Conservation (phyloP, 1,140 invertebrate genomes). For the Saccostrea cuccullata region DNA sequence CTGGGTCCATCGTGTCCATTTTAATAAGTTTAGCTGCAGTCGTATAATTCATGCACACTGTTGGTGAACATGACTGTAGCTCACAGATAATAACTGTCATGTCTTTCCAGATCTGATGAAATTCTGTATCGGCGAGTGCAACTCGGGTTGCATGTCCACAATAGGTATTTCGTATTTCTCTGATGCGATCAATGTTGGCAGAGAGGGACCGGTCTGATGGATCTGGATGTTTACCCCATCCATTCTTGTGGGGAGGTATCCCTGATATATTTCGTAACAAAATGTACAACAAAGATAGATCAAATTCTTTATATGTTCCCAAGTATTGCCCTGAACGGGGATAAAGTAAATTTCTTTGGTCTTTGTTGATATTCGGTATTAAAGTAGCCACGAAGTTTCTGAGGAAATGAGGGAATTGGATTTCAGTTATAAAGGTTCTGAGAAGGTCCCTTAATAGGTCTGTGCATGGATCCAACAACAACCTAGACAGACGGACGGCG, state of each 20-base stretch:
- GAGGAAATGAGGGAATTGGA: no score
- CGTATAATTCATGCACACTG: not conserved
- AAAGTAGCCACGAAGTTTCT: no score
- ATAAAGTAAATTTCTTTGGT: no score
- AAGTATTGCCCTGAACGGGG: no score
- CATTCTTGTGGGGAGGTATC: not conserved
- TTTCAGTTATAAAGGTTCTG: no score
- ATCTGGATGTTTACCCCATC: conserved; percentile 17
- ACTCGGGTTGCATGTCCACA: not conserved
- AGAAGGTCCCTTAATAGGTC: no score
- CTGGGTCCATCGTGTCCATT: conserved; percentile 1
- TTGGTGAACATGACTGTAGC: not conserved
- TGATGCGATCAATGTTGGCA: conserved; percentile 17
- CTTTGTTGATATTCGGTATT: no score
- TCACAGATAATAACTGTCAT: not conserved
- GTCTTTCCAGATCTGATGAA: not conserved
- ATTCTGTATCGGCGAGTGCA: not conserved
- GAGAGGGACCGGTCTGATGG: not conserved
- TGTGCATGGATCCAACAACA: no score
- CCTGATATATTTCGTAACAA: conserved; percentile 13
- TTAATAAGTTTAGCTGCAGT: not conserved
- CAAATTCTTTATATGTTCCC: not conserved
- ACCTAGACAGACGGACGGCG: no score
- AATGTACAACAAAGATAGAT: not conserved
- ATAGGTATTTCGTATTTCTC: not conserved